phyloP scores from a whole-genome alignment of 37 sponge, comb jelly and placozoan genomes.

The Hexactinellida sp. region DNA sequence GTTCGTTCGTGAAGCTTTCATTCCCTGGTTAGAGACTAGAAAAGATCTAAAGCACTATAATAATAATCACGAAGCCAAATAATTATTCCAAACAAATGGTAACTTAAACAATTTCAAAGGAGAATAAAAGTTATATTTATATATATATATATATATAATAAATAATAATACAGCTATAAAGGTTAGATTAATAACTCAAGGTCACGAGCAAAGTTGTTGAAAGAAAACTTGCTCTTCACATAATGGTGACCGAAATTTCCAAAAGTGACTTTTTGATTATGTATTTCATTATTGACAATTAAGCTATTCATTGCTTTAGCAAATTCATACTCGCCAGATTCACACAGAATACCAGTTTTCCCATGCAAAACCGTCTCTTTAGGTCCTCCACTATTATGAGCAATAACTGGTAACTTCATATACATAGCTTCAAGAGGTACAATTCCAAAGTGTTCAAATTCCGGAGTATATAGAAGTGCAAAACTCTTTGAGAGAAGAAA shows the following conservation, averaged over 20 bases:
- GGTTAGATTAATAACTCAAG: background rate
- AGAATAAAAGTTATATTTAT: no score
- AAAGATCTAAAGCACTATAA: no score
- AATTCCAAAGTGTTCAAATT: conserved; percentile 97
- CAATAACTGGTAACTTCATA: conserved; percentile 77
- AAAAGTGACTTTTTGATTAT: conserved; percentile 4
- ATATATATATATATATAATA: no score
- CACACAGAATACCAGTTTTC: conserved; percentile 71
- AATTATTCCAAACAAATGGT: no score
- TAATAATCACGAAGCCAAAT: no score
- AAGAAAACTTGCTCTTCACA: conserved; percentile 69
- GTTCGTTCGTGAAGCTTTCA: no score
- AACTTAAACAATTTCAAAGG: no score
- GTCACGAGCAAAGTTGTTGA: conserved; percentile 52
- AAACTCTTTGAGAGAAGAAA: conserved; percentile 42
- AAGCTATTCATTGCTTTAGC: conserved; percentile 52
- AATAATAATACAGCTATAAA: no score
- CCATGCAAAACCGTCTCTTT: conserved; percentile 71
- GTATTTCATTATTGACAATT: background rate
- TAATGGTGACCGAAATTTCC: conserved; percentile 44
- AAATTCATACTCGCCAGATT: conserved; percentile 53
- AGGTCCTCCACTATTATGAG: conserved; percentile 91
- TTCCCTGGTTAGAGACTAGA: no score
- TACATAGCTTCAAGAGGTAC: conserved; percentile 97
- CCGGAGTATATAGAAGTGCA: conserved; percentile 81